phyloP scores from a whole-genome alignment of 2,888 invertebrate species.

The Laspeyria flexula region DNA sequence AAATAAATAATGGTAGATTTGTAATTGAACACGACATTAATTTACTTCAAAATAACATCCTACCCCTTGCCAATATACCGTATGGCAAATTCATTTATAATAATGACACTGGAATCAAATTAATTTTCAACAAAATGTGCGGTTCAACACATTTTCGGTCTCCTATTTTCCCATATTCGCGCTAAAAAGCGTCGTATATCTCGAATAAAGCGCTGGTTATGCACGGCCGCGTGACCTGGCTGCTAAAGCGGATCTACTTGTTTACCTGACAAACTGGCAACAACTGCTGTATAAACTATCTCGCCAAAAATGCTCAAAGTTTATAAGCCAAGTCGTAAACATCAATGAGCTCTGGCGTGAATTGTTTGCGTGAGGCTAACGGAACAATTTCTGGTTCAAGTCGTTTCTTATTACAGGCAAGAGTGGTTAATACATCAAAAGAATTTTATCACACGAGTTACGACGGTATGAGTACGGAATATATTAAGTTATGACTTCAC shows the following conservation, averaged over 20 bases:
- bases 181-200: constrained; percentile 7
- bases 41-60: too few species aligned
- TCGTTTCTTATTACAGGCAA: neutral
- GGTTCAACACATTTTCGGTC: neutral
- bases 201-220: constrained; percentile 21
- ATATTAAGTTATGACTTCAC: too few species aligned
- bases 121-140: neutral
- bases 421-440: neutral
- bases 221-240: constrained; percentile 15
- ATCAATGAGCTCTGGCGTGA: neutral
- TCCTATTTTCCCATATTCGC: neutral
- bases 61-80: too few species aligned
- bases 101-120: too few species aligned
- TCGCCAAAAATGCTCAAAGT: constrained; percentile 5
- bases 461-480: too few species aligned
- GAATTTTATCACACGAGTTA: neutral
- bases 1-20: too few species aligned
- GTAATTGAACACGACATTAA: too few species aligned
- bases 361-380: neutral
- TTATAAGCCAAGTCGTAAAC: constrained; percentile 2
- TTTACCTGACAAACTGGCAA: constrained; percentile 25
- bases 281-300: constrained; percentile 5
- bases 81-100: neutral
- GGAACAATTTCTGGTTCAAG: neutral
- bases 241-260: constrained; percentile 11